phyloP scores from a whole-genome alignment of 1,140 invertebrate species.

The Aricia agestis region DNA sequence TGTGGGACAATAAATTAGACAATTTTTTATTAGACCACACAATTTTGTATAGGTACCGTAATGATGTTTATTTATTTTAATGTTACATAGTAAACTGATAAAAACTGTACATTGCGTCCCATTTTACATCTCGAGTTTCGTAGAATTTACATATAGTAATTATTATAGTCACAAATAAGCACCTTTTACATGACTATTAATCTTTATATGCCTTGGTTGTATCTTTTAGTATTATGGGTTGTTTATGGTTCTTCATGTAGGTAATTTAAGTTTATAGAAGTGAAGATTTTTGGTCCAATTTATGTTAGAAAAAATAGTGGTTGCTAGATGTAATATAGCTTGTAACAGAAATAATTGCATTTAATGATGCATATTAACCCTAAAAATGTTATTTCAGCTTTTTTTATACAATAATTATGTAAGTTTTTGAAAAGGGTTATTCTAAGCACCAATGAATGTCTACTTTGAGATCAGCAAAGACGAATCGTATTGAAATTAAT shows the following conservation, averaged over 20 bases:
- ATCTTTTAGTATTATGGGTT: constrained; percentile 32
- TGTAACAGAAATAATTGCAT: constrained; percentile 1
- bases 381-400: background rate
- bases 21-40: background rate
- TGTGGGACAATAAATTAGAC: background rate
- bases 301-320: constrained; percentile 36
- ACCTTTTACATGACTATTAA: background rate
- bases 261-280: constrained; percentile 33
- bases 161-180: constrained; percentile 3
- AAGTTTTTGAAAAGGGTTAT: background rate
- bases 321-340: constrained; percentile 29
- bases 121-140: too few species aligned
- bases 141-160: background rate
- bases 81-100: background rate
- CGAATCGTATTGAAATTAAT: background rate
- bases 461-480: background rate
- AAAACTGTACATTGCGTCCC: background rate
- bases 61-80: constrained; percentile 5
- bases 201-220: constrained; percentile 21
- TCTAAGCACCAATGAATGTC: background rate
- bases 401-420: constrained; percentile 3
- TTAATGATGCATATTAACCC: background rate
- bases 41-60: background rate
- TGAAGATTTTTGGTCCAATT: constrained; percentile 44
- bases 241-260: constrained; percentile 35